phyloP scores from a whole-genome alignment of 2,113 vertebrate species.

The Progne subis region DNA sequence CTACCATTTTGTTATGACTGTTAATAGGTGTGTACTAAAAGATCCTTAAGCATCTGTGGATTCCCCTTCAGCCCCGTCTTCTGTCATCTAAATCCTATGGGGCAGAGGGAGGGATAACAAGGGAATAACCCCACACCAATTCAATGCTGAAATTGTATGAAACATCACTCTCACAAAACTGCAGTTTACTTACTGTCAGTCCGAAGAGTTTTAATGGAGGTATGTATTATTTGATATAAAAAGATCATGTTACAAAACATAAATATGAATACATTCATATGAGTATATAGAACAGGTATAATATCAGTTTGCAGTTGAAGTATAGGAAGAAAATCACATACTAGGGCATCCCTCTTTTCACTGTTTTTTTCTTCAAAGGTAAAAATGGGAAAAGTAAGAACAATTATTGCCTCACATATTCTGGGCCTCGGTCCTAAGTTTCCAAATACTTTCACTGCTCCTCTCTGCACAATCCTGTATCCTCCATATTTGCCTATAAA shows the following conservation, averaged over 20 bases:
- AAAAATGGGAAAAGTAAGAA: not conserved
- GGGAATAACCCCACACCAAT: rapidly evolving
- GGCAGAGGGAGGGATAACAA: not conserved
- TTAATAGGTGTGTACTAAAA: not conserved
- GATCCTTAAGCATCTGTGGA: not conserved
- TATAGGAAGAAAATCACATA: not conserved
- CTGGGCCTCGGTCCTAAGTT: not conserved
- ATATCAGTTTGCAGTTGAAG: not conserved
- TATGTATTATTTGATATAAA: not conserved
- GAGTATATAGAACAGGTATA: not conserved
- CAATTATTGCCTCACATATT: not conserved
- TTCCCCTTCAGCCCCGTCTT: not conserved
- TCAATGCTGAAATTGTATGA: not conserved
- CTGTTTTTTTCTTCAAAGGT: not conserved
- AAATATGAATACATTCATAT: not conserved
- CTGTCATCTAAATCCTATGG: not conserved
- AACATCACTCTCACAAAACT: not conserved
- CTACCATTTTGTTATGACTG: not conserved
- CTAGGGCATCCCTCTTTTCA: not conserved
- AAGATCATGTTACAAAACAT: not conserved
- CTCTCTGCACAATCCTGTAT: not conserved
- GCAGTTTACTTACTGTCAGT: not conserved
- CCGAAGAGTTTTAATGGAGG: not conserved
- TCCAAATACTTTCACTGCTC: not conserved
- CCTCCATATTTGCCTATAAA: not conserved